A percentile compares a stretch with the other conserved stretches of the same genome.
phyloP scores from a whole-genome alignment of 1,140 invertebrate species.

The Drosophila biarmipes region DNA sequence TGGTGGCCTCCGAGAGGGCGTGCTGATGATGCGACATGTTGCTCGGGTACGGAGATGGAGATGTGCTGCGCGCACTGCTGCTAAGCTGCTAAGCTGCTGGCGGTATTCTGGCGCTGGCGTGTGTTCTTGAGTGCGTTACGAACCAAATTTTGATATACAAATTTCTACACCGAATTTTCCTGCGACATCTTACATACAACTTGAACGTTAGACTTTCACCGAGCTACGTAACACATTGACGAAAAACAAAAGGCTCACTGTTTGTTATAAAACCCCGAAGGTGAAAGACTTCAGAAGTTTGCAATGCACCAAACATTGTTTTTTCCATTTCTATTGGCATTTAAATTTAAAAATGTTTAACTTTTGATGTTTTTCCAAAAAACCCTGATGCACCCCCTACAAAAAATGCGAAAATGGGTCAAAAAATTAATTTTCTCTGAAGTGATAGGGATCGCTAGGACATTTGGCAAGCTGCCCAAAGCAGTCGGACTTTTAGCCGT shows the following conservation, averaged over 20 bases:
- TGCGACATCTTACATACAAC: conserved; percentile 69
- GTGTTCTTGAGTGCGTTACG: conserved; percentile 26
- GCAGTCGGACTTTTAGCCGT: no score
- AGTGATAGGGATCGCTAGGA: no score
- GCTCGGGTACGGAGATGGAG: neutral
- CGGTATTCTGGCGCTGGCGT: conserved; percentile 19
- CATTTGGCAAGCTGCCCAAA: no score
- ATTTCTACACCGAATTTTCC: conserved; percentile 65
- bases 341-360: no score
- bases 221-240: neutral
- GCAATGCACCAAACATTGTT: no score
- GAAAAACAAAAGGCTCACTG: conserved; percentile 9
- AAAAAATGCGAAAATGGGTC: no score
- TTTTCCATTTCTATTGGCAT: no score
- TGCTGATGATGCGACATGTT: conserved; percentile 18
- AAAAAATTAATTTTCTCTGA: no score
- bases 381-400: no score
- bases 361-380: no score
- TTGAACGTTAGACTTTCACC: conserved; percentile 61
- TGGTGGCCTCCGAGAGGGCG: conserved; percentile 51
- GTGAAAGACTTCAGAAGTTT: no score
- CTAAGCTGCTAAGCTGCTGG: conserved; percentile 6
- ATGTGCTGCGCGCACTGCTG: conserved; percentile 1
- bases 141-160: conserved; percentile 56
- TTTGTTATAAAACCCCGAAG: no score